phyloP scores from a whole-genome alignment of 1,140 invertebrate genomes.

The Rhyzopertha dominica region DNA sequence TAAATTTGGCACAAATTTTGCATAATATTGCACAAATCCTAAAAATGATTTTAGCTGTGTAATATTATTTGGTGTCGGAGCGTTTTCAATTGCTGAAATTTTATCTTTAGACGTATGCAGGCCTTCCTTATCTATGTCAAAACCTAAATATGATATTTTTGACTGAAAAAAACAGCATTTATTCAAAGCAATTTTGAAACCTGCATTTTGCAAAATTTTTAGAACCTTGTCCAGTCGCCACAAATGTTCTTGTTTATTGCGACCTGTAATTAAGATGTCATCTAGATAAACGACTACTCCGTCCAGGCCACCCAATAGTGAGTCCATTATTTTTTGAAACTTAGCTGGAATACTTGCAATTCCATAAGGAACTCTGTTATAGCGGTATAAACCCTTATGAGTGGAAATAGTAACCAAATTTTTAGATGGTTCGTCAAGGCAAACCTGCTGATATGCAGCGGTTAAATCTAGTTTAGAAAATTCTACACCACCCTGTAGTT shows the following conservation, averaged over 20 bases:
- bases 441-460: slow-evolving; percentile 4
- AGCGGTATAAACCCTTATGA: background rate
- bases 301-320: too few species aligned
- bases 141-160: too few species aligned
- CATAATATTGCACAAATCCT: slow-evolving; percentile 8
- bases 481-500: slow-evolving; percentile 7
- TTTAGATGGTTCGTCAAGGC: slow-evolving; percentile 1
- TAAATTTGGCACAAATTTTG: slow-evolving; percentile 1
- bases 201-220: slow-evolving; percentile 9
- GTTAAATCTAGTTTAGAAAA: slow-evolving; percentile 9
- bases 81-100: too few species aligned
- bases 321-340: too few species aligned
- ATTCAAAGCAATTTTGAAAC: slow-evolving; percentile 9
- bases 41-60: too few species aligned
- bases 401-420: background rate
- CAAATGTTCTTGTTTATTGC: slow-evolving; percentile 6
- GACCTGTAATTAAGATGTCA: slow-evolving; percentile 13
- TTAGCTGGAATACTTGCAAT: too few species aligned
- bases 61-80: too few species aligned
- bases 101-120: too few species aligned
- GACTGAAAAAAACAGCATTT: too few species aligned
- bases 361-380: too few species aligned
- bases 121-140: too few species aligned
- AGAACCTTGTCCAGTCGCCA: slow-evolving; percentile 6
- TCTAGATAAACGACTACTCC: too few species aligned